Evolutionary conservation across 1,140 invertebrate species (phyloP), one percentile per base, ranked within the genome.

Genomic region (Aphidius gifuensis): DNA sequence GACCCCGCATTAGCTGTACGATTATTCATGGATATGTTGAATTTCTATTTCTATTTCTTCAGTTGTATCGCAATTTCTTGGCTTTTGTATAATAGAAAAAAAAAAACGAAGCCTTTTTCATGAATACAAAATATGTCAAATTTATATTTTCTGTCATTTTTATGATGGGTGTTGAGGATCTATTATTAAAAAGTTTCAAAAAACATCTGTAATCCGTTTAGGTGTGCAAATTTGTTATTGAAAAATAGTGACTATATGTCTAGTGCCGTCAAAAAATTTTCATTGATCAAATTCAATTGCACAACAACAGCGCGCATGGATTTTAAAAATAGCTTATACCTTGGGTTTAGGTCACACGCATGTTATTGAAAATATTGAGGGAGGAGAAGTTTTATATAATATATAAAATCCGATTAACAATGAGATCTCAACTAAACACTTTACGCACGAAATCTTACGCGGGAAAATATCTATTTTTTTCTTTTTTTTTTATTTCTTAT

Each of bases 171-270:
- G 32, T 43, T 49, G 55, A 55, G 53, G 38, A 42, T 32, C 57
- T 50, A 58, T 58, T 63, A 47, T 60, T 47, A 55, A 39, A 45
- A 40, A 54, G 62, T 50, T 56, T 63, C 56, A 68, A 74, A 77
- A 67, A 79, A 80, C 77, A 80, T 79, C 77, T 79, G 78, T 79
- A 80, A 79, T 80, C 78, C 76, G 75, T 80, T 80, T 80, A 80
- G 69, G 72, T 77, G 76, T 78, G 78, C 78, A 77, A 80, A 80
- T 80, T 80, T 76, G 57, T 69, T 66, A 77, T 80, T 78, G 71
- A 78, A 60, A 60, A 58, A 64, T 67, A 68, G 61, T 53, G 23
- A 32, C 56, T 58, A 46, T 9, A 57, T 63, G 56, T 63, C 61
- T 58, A 58, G 64, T 62, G 21, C 56, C 16, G 45, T 54, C 50